Evolutionary conservation across 37 sponge, comb jelly and placozoan genomes (phyloP).

Genomic region (Beroe ovata): DNA sequence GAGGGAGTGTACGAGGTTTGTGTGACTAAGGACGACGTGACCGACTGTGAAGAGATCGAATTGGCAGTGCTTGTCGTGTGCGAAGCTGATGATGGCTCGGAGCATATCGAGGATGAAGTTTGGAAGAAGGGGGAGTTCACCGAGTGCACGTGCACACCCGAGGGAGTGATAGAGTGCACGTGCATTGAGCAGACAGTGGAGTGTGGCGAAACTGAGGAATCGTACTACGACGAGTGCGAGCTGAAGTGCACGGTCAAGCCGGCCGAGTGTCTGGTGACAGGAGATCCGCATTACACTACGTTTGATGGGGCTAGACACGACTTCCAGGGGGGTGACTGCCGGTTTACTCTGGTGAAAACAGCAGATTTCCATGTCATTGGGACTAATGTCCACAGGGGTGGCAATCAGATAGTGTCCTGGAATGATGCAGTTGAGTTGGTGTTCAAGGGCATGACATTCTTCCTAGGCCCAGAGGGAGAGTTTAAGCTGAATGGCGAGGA

Average conservation of each 20-base stretch:
- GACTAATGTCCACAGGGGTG: not conserved
- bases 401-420: not conserved
- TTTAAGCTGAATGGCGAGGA: constrained; percentile 13
- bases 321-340: constrained; percentile 54
- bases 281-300: constrained; percentile 59
- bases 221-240: constrained; percentile 28
- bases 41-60: constrained; percentile 39
- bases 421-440: constrained; percentile 6
- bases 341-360: constrained; percentile 23
- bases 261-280: constrained; percentile 1
- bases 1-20: constrained; percentile 47
- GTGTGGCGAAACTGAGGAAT: not conserved
- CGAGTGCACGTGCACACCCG: constrained; percentile 14
- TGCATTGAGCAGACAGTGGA: not conserved
- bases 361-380: constrained; percentile 18
- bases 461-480: constrained; percentile 17
- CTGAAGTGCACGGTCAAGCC: not conserved
- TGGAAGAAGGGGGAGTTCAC: constrained; percentile 62
- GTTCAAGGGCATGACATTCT: not conserved
- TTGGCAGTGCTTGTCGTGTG: not conserved
- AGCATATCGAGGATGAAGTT: not conserved
- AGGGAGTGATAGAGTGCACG: constrained; percentile 1
- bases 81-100: not conserved
- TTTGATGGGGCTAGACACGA: constrained; percentile 37
- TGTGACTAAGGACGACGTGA: constrained; percentile 2